Evolutionary conservation across 1,140 invertebrate genomes (phyloP).

Genomic region (Cyclargus thomasi): DNA sequence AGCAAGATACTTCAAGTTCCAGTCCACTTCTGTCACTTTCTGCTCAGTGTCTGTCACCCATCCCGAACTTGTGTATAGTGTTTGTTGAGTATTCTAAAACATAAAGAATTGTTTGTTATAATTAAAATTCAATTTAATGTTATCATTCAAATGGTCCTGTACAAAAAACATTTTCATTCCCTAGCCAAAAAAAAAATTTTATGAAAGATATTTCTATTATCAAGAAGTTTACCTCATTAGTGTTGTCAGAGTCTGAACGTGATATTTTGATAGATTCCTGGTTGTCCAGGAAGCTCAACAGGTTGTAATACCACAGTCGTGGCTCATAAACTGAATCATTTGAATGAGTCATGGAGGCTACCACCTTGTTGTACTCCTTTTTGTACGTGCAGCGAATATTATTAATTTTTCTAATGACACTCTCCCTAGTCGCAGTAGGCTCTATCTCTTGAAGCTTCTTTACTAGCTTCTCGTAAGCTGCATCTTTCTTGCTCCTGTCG

Average conservation of each 20-base stretch:
- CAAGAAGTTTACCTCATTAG: not conserved
- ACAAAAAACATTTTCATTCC: no score
- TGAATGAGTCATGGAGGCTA: constrained; percentile 12
- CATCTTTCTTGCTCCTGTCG: constrained; percentile 17
- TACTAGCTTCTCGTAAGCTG: constrained; percentile 19
- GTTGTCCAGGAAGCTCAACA: constrained; percentile 12
- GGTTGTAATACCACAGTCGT: constrained; percentile 15
- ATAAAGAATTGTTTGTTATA: no score
- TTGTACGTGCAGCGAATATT: constrained; percentile 20
- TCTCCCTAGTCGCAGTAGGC: constrained; percentile 2
- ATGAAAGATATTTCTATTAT: no score
- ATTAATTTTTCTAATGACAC: constrained; percentile 20
- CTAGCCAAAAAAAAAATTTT: no score
- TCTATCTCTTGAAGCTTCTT: constrained; percentile 17
- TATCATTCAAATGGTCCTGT: no score
- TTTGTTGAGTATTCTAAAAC: no score
- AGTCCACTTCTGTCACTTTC: not conserved
- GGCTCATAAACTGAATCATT: constrained; percentile 15
- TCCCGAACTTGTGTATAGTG: not conserved
- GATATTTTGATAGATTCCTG: not conserved
- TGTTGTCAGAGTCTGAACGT: constrained; percentile 13
- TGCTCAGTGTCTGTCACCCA: constrained; percentile 6
- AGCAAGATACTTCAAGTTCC: not conserved
- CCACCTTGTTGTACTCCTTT: constrained; percentile 18
- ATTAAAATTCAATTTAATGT: no score